Base-by-base conservation (phyloP, 2,888 invertebrate genomes). In the Callyntrura guangdongensis region DNA sequence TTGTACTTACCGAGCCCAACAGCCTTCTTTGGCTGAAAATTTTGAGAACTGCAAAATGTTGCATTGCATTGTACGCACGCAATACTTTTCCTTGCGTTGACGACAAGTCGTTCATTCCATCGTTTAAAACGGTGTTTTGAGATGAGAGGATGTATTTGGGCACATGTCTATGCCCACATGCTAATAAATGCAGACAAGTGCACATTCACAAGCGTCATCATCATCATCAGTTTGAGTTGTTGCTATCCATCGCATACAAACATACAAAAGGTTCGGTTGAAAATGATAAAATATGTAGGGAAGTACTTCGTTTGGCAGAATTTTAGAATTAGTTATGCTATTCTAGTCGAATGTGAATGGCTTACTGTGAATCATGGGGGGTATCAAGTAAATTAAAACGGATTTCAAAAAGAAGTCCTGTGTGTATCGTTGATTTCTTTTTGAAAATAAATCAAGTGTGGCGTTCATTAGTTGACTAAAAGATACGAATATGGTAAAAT, bases 321-420 rank as follows among this genome's bases (percentile, higher is more conserved):
- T 85, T 61, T 36, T 25, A 20, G 45, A 47, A 77, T 86, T 86
- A 49, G 86, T 59, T 77, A 74, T 77, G 86, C 86, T 59, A 45
- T 61, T 77, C 61, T 61, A 61, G 72, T 77, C 20, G 36, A 67
- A 5, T 14, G 25, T 17, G n/a, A 67, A 67, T 67, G 9, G 67
- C 14, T n/a, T 11, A 5, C 61, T 74, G 12, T 86, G 86, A 86
- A 86, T 59, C 59, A 86, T 86, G 86, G 56, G 86, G 61, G 72
- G 86, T 86, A 74, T 56, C 85, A 85, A 61, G 17, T 36, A 25
- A 56, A 85, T 74, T 74, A 56, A 85, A 74, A 59, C 56, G 22
- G 22, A 53, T 56, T 82, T 14, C 53, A 53, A 14, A 53, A 53
- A 53, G 53, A 14, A 53, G 36, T 36, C 36, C 36, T 36, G 36